Evolutionary conservation across 2,113 vertebrate genomes (phyloP).

Genomic region (Pseudopipra pipra): DNA sequence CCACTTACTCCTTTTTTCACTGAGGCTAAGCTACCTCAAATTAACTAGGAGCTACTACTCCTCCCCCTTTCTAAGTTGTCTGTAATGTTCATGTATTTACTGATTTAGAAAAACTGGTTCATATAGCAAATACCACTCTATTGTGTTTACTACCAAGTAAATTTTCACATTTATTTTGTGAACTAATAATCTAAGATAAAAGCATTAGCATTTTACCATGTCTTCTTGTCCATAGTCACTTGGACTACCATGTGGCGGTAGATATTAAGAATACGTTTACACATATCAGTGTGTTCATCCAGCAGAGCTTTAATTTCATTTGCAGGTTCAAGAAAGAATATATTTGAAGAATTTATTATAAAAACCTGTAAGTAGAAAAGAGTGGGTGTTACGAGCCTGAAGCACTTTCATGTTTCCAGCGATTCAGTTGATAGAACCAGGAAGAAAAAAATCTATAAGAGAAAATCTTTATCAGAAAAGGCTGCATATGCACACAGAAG

Average conservation of each 20-base stretch:
- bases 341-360: slow-evolving; percentile 95
- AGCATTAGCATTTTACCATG: slow-evolving; percentile 83
- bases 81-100: not conserved
- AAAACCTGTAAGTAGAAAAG: slow-evolving; percentile 83
- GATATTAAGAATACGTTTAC: slow-evolving; percentile 97
- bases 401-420: not conserved
- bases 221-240: slow-evolving; percentile 98
- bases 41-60: not conserved
- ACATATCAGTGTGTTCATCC: slow-evolving; percentile 98
- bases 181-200: slow-evolving; percentile 1
- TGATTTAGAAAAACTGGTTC: not conserved
- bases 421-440: not conserved
- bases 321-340: slow-evolving; percentile 95
- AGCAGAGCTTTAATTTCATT: slow-evolving; percentile 93
- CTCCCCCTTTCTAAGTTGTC: not conserved
- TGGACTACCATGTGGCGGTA: slow-evolving; percentile 98
- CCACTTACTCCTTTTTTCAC: not conserved
- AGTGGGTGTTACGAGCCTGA: not conserved
- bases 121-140: not conserved
- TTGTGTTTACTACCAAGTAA: not conserved
- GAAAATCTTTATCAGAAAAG: not conserved
- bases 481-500: not conserved
- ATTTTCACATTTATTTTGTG: not conserved
- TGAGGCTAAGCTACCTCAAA: not conserved
- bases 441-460: not conserved